Percentiles rank a stretch among this genome's conserved stretches.
These are phyloP conservation scores for Epinephelus awoara DNA, from an alignment of 2,797 vertebrate genomes.

Conservation along the genomic window DNA sequence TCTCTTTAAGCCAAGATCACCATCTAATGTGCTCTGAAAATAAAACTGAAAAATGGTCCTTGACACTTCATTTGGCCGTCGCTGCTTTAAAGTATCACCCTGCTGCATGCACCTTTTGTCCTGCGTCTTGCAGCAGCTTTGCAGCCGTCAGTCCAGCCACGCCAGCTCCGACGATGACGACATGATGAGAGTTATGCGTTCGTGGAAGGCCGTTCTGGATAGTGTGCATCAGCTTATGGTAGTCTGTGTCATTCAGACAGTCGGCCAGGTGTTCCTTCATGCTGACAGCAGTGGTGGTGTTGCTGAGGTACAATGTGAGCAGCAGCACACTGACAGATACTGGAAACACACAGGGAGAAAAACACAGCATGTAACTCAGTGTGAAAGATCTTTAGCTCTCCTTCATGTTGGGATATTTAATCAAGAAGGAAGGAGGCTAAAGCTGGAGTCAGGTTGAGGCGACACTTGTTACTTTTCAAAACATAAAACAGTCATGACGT, in stretches of 20 bases:
- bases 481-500: too few relatives aligned
- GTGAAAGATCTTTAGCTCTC: too few relatives aligned
- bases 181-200: constrained; percentile 39
- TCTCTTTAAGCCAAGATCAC: too few relatives aligned
- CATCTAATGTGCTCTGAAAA: too few relatives aligned
- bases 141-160: constrained; percentile 83
- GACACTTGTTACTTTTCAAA: too few relatives aligned
- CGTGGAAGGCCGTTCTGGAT: constrained; percentile 72
- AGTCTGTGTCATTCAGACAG: constrained; percentile 84
- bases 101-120: constrained; percentile 71
- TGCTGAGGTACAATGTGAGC: not conserved
- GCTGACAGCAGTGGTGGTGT: not conserved
- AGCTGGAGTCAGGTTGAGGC: too few relatives aligned
- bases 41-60: too few relatives aligned
- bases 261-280: constrained; percentile 63
- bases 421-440: too few relatives aligned
- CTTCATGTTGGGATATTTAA: too few relatives aligned
- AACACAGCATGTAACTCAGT: not conserved
- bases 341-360: not conserved
- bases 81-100: too few relatives aligned
- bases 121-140: constrained; percentile 75
- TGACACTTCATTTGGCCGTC: too few relatives aligned
- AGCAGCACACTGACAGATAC: constrained; percentile 18
- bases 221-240: constrained; percentile 73
- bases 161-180: constrained; percentile 79